phyloP scores from a whole-genome alignment of 2,113 vertebrate species.

The Rallus limicola region DNA sequence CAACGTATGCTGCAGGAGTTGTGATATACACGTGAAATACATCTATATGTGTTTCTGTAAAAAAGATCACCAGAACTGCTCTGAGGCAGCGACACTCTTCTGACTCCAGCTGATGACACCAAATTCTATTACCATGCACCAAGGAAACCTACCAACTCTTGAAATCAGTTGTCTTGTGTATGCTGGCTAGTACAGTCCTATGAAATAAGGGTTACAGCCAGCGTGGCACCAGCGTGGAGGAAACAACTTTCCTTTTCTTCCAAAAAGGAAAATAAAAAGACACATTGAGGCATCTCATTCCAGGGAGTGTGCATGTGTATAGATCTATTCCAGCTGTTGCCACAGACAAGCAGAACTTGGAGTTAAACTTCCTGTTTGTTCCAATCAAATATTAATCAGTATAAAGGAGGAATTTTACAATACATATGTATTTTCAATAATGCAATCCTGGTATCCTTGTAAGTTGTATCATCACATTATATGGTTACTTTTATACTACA shows the following conservation, averaged over 20 bases:
- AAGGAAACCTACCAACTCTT: not conserved
- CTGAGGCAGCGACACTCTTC: not conserved
- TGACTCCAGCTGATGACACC: not conserved
- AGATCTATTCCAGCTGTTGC: not conserved
- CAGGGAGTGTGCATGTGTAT: not conserved
- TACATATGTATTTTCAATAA: not conserved
- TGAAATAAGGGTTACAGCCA: not conserved
- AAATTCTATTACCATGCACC: not conserved
- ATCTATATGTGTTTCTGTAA: not conserved
- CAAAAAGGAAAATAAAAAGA: not conserved
- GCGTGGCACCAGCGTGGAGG: not conserved
- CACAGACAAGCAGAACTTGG: not conserved
- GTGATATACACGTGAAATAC: not conserved
- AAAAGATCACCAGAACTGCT: not conserved
- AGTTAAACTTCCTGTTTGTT: not conserved
- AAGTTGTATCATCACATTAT: not conserved
- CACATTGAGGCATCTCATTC: not conserved
- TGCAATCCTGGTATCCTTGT: not conserved
- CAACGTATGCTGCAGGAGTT: not conserved
- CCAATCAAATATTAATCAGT: not conserved
- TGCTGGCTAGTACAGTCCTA: not conserved
- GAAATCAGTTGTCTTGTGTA: not conserved
- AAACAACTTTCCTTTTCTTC: not conserved
- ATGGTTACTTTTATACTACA: not conserved
- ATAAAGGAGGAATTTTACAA: not conserved